phyloP scores from a whole-genome alignment of 1,140 invertebrate species.

The Drosophila funebris region DNA sequence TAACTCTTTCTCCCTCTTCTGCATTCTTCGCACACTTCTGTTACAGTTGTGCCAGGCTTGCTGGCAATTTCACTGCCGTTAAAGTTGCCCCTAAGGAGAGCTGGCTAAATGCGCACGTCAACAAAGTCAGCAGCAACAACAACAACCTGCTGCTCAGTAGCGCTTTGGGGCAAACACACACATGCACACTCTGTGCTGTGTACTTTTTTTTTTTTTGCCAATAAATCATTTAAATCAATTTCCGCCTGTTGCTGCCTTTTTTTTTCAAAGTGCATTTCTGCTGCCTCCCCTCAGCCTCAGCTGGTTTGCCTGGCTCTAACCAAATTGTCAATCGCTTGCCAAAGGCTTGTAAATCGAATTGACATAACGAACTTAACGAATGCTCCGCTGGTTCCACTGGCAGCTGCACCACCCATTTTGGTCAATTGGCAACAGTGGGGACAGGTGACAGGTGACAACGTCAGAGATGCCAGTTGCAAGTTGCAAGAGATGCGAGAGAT shows the following conservation, averaged over 20 bases:
- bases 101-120: conserved; percentile 17
- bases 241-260: conserved; percentile 67
- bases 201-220: conserved; percentile 49
- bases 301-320: conserved; percentile 25
- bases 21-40: not conserved
- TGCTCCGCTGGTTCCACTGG: not conserved
- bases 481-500: not conserved
- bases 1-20: conserved; percentile 2
- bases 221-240: conserved; percentile 82
- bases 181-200: not conserved
- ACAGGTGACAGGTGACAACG: conserved; percentile 39
- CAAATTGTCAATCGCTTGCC: conserved; percentile 76
- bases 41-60: conserved; percentile 46
- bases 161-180: conserved; percentile 37
- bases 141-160: conserved; percentile 52
- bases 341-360: conserved; percentile 77
- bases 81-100: conserved; percentile 58
- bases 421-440: not conserved
- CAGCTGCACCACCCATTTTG: conserved; percentile 15
- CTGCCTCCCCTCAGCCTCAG: conserved; percentile 2
- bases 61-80: conserved; percentile 55
- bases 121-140: conserved; percentile 20
- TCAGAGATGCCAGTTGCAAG: not conserved
- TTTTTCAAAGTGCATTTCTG: conserved; percentile 50
- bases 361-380: conserved; percentile 74